Base-by-base conservation (phyloP, 2,113 vertebrate species). In the Neomonachus schauinslandi region DNA sequence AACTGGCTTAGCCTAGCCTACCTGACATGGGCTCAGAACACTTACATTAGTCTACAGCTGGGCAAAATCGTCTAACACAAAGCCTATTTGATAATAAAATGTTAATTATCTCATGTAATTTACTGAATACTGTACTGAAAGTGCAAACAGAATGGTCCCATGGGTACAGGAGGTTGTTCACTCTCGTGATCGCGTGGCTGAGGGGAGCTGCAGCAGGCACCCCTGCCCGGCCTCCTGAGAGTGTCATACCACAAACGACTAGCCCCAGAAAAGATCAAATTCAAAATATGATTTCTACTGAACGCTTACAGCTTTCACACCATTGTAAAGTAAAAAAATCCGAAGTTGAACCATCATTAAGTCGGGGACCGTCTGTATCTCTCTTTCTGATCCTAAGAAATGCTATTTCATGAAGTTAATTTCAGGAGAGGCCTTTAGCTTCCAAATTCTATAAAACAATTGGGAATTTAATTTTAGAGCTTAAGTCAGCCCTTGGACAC, bases 381-480 rank as follows among this genome's bases (percentile, higher is more conserved):
- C 65, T 88, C 39, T 91, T 90, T 94, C 91, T 72, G 28, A 82
- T 80, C 12, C 51, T 82, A 76, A 94, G 63, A 94, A 72, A 65
- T 67, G 2, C 7, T 49, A 7, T 67, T 91, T 91, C 18, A 42
- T 94, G 67, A 61, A 4, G 67, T 55, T 80, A 92, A 15, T 74
- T 97, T 84, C 39, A 55, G 61, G 51, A 81, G 19, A 94, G 26
- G 11, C 7, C 4, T 85, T 95, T 84, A 39, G 16, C 53, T 69
- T 94, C 81, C 81, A 80, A 80, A 71, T 84, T 84, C 65, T 39
- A 51, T 69, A 86, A 55, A 39, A 51, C 57, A 86, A 55, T 82
- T 94, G 81, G 80, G 9, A 92, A 91, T 93, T 95, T 87, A 83
- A 84, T 89, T 91, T 93, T 63, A 89, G 33, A 85, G 33, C 79